Conservation (phyloP, 2,113 vertebrate species). For the Puma concolor region DNA sequence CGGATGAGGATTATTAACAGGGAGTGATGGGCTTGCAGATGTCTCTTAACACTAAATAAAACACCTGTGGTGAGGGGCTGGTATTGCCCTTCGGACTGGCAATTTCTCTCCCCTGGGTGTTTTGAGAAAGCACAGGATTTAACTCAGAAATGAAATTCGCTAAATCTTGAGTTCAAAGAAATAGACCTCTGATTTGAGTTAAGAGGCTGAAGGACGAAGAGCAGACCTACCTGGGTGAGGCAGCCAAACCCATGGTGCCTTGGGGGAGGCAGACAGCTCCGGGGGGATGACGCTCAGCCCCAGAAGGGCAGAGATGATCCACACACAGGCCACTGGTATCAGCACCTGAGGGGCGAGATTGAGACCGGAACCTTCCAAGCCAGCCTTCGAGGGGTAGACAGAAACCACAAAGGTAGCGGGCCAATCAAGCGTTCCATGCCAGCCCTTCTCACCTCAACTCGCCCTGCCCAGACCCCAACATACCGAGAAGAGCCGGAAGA, state of each 20-base stretch:
- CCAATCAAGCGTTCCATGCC: not conserved
- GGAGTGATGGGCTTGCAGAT: not conserved
- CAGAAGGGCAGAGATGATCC: conserved; percentile 84
- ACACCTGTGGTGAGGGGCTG: not conserved
- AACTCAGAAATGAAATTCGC: not conserved
- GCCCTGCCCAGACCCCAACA: not conserved
- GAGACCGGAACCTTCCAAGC: not conserved
- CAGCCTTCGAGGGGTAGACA: not conserved
- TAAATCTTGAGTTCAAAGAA: not conserved
- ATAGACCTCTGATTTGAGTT: not conserved
- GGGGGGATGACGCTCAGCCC: conserved; percentile 55
- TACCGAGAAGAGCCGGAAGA: conserved; percentile 89
- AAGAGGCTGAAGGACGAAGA: not conserved
- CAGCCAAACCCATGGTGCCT: conserved; percentile 86
- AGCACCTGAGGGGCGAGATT: conserved; percentile 84
- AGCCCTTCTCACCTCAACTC: not conserved
- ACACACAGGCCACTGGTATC: conserved; percentile 84
- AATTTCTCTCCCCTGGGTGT: not conserved
- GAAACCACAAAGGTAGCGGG: not conserved
- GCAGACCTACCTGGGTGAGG: conserved; percentile 86
- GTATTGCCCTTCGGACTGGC: not conserved
- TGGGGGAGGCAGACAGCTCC: conserved; percentile 60
- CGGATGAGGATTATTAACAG: not conserved
- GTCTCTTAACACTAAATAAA: not conserved
- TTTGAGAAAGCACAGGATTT: not conserved